Percentiles rank a stretch among this genome's conserved stretches.
phyloP scores from a whole-genome alignment of 2,888 invertebrate genomes.

The Andrena camellia region DNA sequence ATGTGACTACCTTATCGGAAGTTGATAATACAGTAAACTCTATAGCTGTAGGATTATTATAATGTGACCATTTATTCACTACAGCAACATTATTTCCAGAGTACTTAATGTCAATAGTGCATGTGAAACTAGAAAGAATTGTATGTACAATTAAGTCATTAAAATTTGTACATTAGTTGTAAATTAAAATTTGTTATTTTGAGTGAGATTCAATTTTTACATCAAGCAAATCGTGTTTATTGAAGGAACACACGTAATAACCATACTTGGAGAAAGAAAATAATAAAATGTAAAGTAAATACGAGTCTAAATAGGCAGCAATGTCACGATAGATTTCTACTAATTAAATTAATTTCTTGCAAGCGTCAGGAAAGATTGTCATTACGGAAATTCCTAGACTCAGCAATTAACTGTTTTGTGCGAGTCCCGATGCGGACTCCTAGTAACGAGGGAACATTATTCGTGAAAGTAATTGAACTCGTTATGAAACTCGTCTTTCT shows the following conservation, averaged over 20 bases:
- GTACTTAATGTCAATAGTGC: too few species aligned
- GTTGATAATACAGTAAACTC: conserved; percentile 9
- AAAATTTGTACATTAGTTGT: background rate
- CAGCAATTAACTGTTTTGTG: conserved; percentile 46
- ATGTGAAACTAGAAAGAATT: too few species aligned
- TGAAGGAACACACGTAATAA: background rate
- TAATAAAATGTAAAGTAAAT: background rate
- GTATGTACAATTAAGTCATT: background rate
- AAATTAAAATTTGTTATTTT: background rate
- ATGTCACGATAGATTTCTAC: background rate
- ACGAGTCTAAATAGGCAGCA: background rate
- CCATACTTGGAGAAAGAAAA: background rate
- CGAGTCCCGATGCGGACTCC: conserved; percentile 2
- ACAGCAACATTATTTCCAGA: too few species aligned
- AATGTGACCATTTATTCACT: background rate
- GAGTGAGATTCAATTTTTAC: background rate
- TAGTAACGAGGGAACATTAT: conserved; percentile 47
- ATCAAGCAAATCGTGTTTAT: background rate
- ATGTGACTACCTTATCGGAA: conserved; percentile 8
- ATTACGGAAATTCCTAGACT: conserved; percentile 38
- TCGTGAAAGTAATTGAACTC: conserved; percentile 66
- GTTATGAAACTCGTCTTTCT: conserved; percentile 68
- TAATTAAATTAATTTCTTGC: conserved; percentile 19
- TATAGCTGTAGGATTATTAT: background rate
- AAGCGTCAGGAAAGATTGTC: conserved; percentile 29